Base-by-base conservation (phyloP, 2,797 vertebrate species). In the Dromococcyx pavoninus region DNA sequence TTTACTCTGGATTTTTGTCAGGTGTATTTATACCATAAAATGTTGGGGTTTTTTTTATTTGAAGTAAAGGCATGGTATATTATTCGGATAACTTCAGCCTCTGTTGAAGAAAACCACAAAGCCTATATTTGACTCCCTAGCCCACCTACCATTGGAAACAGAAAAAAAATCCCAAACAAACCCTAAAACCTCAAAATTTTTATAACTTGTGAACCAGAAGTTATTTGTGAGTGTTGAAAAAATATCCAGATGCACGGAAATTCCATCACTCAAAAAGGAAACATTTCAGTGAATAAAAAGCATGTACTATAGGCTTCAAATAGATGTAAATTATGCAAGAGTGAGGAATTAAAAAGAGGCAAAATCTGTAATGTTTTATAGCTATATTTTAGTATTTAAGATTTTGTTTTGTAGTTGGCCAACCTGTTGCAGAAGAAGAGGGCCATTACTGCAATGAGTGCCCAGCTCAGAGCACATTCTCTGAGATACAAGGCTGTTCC, bases 141-240 rank as follows among this genome's bases (percentile, higher is more conserved):
- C 3, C 6, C 11, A 82, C 14, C n/a, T 72, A 61, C 13, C 6
- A 22, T 8, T 32, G 56, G 50, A 77, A 35, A 22, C 1, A 75
- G 14, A 15, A 78, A 65, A 33, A 35, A 41, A 22, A 17, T 17
- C 5, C 17, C 9, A 27, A 69, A 28, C 6, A 56, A 75, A 32
- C 8, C 6, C 39, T 46, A 33, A 76, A 0, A 0, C 3, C 5
- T 9, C 5, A 0, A 56, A 39, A 71, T 67, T 64, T 39, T 64
- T 39, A 56, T 76, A 48, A 73, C 8, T 8, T 50, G 11, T 48
- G 53, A 89, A 43, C 17, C 12, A n/a, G n/a, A n/a, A n/a, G n/a
- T n/a, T n/a, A n/a, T n/a, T n/a, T n/a, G n/a, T n/a, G n/a, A n/a
- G n/a, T n/a, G n/a, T n/a, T n/a, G n/a, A n/a, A n/a, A n/a, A n/a